These are phyloP conservation scores for Heliconius ismenius DNA, from an alignment of 2,888 invertebrate species.

Conservation along the genomic window DNA sequence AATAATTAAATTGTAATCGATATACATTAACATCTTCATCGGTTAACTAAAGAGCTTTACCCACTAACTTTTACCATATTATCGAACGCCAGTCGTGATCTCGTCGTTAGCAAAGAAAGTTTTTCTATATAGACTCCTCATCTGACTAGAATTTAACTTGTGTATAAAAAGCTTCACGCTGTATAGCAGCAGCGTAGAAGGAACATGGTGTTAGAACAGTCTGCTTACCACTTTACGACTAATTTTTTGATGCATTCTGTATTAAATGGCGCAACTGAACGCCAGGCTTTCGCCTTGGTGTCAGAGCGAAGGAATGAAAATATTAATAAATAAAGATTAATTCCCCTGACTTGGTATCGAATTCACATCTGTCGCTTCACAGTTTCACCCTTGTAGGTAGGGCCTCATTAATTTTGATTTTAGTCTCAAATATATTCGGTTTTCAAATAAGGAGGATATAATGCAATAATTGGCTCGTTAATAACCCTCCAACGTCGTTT, in stretches of 20 bases:
- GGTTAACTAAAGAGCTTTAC: neutral
- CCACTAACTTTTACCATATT: constrained; percentile 26
- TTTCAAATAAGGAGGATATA: constrained; percentile 45
- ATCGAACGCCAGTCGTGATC: constrained; percentile 35
- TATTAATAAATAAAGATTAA: too few relatives aligned
- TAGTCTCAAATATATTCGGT: constrained; percentile 40
- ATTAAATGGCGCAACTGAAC: too few relatives aligned
- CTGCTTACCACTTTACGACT: too few relatives aligned
- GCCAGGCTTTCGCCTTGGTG: too few relatives aligned
- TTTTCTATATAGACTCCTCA: constrained; percentile 36
- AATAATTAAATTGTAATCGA: constrained; percentile 6
- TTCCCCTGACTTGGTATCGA: too few relatives aligned
- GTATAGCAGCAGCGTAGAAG: too few relatives aligned
- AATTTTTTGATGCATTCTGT: too few relatives aligned
- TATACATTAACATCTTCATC: constrained; percentile 12
- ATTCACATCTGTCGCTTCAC: too few relatives aligned
- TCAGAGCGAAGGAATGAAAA: too few relatives aligned
- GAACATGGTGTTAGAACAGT: too few relatives aligned
- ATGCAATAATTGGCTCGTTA: constrained; percentile 48
- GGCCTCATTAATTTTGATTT: constrained; percentile 20
- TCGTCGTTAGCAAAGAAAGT: constrained; percentile 40
- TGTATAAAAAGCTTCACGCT: neutral
- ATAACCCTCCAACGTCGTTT: constrained; percentile 41
- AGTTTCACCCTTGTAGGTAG: too few relatives aligned
- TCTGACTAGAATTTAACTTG: constrained; percentile 30